Conservation (phyloP, 1,140 invertebrate species). For the Solenopsis invicta region DNA sequence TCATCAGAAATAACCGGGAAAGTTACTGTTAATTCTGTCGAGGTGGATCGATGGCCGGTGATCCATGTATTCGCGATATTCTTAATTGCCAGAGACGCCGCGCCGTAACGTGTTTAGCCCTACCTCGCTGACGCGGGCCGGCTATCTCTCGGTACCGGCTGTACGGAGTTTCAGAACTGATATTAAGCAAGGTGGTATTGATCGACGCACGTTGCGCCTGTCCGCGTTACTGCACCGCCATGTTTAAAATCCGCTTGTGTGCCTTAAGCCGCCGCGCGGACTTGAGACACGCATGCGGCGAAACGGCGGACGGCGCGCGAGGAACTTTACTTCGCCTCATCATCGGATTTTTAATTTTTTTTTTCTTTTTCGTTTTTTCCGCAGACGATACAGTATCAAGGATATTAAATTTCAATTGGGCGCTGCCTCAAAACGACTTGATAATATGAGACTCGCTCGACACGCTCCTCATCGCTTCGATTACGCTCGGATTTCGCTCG, state of each 20-base stretch:
- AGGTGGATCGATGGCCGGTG: neutral
- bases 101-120: constrained; percentile 1
- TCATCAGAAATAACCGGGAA: neutral
- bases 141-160: constrained; percentile 70
- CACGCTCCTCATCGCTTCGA: too few relatives aligned
- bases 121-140: constrained; percentile 22
- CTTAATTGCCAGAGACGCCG: constrained; percentile 16
- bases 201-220: constrained; percentile 84
- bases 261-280: constrained; percentile 62
- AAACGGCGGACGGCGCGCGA: neutral
- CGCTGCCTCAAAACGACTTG: neutral
- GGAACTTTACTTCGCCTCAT: neutral
- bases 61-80: neutral
- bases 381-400: neutral
- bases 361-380: neutral
- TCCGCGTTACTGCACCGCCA: constrained; percentile 84
- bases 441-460: neutral
- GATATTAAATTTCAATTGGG: too few relatives aligned
- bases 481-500: neutral
- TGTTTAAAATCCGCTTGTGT: constrained; percentile 83
- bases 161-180: constrained; percentile 85
- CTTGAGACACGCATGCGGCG: constrained; percentile 50
- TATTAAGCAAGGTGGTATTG: constrained; percentile 87
- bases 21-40: neutral
- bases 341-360: neutral